Evolutionary conservation across 2,797 vertebrate genomes (phyloP).

Genomic region (Cyclopterus lumpus): DNA sequence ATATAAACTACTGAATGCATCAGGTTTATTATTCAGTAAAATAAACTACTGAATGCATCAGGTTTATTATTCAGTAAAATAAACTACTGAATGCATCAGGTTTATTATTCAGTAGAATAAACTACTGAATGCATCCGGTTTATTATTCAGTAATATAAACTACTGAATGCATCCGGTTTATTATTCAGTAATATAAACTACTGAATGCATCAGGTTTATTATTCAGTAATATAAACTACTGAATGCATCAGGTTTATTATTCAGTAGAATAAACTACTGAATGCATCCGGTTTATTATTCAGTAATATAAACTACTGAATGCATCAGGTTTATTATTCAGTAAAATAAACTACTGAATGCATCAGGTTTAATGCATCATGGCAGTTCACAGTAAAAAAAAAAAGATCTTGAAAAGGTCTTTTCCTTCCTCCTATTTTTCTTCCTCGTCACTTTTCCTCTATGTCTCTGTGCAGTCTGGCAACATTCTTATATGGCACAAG

Average conservation of each 20-base stretch:
- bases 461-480: conserved; percentile 25
- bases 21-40: too few relatives aligned
- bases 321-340: neutral
- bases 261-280: too few relatives aligned
- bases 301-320: neutral
- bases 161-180: too few relatives aligned
- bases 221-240: neutral
- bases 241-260: neutral
- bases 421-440: neutral
- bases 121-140: neutral
- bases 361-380: neutral
- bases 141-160: too few relatives aligned
- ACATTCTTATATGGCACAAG: conserved; percentile 39
- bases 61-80: too few relatives aligned
- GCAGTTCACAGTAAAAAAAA: too few relatives aligned
- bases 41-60: too few relatives aligned
- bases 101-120: neutral
- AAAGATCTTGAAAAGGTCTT: neutral
- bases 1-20: neutral
- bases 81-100: neutral
- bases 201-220: neutral
- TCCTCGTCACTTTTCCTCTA: neutral
- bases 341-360: neutral
- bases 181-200: too few relatives aligned
- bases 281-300: too few relatives aligned